Percentiles rank a stretch among this genome's conserved stretches.
phyloP scores from a whole-genome alignment of 2,888 invertebrate genomes.

The Dyspetes luteomarginatus region DNA sequence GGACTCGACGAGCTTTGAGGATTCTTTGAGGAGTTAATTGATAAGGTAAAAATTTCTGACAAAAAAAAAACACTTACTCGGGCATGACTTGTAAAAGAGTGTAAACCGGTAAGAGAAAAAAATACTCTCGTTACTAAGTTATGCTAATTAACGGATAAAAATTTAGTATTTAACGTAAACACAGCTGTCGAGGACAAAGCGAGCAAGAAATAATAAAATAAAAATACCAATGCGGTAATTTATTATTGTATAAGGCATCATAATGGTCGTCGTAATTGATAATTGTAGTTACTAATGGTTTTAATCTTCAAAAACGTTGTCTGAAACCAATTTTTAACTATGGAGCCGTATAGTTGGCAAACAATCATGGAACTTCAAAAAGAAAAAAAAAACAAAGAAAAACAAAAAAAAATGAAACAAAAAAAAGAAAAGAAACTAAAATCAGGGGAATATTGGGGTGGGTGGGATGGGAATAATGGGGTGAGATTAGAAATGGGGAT shows the following conservation, averaged over 20 bases:
- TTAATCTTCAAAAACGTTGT: constrained; percentile 81
- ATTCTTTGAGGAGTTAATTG: constrained; percentile 59
- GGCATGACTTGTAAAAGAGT: constrained; percentile 50
- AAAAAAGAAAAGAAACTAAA: not conserved
- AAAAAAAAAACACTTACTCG: constrained; percentile 52
- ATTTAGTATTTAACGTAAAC: constrained; percentile 77
- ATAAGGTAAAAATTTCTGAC: constrained; percentile 58
- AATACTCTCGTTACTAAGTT: constrained; percentile 81
- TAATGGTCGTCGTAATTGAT: constrained; percentile 80
- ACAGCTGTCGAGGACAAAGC: constrained; percentile 74
- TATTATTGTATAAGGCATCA: constrained; percentile 79
- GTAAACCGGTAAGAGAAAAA: constrained; percentile 62
- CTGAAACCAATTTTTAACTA: constrained; percentile 79
- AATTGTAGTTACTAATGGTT: constrained; percentile 81
- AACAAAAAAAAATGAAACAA: constrained; percentile 58
- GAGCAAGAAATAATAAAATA: constrained; percentile 64
- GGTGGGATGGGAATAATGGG: not conserved
- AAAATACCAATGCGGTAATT: constrained; percentile 76
- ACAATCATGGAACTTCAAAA: constrained; percentile 65
- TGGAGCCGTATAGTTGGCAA: constrained; percentile 60
- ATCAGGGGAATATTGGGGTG: constrained; percentile 12
- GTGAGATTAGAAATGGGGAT: not conserved
- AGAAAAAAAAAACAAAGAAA: constrained; percentile 54
- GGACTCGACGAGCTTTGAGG: constrained; percentile 60
- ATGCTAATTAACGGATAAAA: constrained; percentile 79